A percentile compares a stretch with the other conserved stretches of the same genome.
Conservation (phyloP, 2,888 invertebrate genomes). For the Caenorhabditis afra region DNA sequence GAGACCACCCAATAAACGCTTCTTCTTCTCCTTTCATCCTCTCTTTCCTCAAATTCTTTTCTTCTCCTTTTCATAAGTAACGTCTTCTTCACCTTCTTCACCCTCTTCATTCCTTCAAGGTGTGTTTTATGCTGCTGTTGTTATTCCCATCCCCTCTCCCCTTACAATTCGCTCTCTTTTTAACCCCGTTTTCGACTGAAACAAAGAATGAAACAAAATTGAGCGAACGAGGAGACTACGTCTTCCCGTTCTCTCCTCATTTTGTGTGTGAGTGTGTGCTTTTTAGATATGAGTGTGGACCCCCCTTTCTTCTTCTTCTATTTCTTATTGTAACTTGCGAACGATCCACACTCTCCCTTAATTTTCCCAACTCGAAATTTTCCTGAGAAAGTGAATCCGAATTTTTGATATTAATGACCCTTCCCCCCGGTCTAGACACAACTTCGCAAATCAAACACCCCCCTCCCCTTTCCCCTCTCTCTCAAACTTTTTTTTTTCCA, state of each 20-base stretch:
- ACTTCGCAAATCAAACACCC: conserved; percentile 16
- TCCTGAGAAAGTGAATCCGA: too few species aligned
- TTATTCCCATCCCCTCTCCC: not conserved
- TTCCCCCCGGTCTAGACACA: not conserved
- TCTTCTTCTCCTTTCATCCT: not conserved
- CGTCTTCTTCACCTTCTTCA: not conserved
- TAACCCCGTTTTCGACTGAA: conserved; percentile 2
- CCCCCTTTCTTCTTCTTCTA: too few species aligned
- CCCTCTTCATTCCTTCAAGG: conserved; percentile 8
- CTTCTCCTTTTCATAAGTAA: not conserved
- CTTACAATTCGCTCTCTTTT: conserved; percentile 5
- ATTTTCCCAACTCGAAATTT: too few species aligned
- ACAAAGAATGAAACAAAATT: not conserved
- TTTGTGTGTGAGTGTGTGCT: too few species aligned
- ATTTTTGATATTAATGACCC: too few species aligned
- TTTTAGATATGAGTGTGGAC: too few species aligned
- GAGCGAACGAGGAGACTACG: too few species aligned
- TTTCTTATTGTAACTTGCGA: too few species aligned
- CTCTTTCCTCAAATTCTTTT: conserved; percentile 1
- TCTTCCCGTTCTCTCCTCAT: too few species aligned
- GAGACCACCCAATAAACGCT: conserved; percentile 61
- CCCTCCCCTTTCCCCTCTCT: not conserved
- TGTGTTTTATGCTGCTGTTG: conserved; percentile 11
- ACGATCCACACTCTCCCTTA: too few species aligned
- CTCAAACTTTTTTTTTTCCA: not conserved